Conservation (phyloP, 2,888 invertebrate genomes). For the Leucoma salicis region DNA sequence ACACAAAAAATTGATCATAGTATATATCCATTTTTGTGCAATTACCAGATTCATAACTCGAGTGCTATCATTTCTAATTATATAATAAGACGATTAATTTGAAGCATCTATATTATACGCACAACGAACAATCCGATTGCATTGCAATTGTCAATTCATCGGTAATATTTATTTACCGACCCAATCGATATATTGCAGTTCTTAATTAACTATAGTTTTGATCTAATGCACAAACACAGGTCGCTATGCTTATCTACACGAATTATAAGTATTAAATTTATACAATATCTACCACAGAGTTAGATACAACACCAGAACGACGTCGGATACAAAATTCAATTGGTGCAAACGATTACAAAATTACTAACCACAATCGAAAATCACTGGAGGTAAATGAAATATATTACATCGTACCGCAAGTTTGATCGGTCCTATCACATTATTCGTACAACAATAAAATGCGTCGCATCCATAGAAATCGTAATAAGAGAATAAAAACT, state of each 20-base stretch:
- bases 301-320: conserved; percentile 79
- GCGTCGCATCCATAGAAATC: conserved; percentile 62
- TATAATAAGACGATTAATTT: conserved; percentile 69
- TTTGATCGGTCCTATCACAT: conserved; percentile 69
- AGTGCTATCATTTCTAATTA: conserved; percentile 74
- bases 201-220: conserved; percentile 52
- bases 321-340: conserved; percentile 75
- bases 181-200: conserved; percentile 46
- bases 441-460: conserved; percentile 68
- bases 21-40: conserved; percentile 57
- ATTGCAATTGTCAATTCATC: conserved; percentile 57
- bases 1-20: conserved; percentile 47
- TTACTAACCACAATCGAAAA: conserved; percentile 53
- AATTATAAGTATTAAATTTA: conserved; percentile 72
- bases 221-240: conserved; percentile 79
- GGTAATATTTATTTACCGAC: conserved; percentile 46
- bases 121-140: conserved; percentile 62
- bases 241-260: conserved; percentile 71
- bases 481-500: no score
- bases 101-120: conserved; percentile 74
- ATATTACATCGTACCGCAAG: conserved; percentile 51
- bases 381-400: conserved; percentile 54
- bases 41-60: conserved; percentile 60
- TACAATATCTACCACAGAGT: conserved; percentile 75
- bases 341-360: conserved; percentile 77